Evolutionary conservation across 2,888 invertebrate genomes (phyloP).

Genomic region (Lordiphosa fenestrarum): DNA sequence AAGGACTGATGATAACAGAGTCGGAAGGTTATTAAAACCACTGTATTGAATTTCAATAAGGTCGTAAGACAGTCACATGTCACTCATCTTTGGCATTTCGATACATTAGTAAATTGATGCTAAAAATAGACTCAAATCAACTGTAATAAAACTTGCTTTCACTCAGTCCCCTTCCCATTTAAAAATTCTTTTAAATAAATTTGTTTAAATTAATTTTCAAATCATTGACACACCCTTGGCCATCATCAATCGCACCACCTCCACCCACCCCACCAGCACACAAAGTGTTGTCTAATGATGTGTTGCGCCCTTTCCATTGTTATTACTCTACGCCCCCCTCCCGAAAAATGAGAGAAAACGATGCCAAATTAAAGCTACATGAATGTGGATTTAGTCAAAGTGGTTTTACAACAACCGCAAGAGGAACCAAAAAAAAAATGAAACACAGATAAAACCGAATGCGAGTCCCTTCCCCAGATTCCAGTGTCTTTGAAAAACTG

Average conservation of each 20-base stretch:
- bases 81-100: no score
- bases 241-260: neutral
- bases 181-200: neutral
- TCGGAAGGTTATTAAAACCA: no score
- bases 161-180: no score
- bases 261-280: conserved; percentile 1
- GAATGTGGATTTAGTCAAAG: conserved; percentile 36
- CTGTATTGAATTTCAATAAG: no score
- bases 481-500: conserved; percentile 27
- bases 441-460: conserved; percentile 39
- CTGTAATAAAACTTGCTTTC: no score
- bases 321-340: conserved; percentile 5
- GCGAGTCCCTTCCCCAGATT: conserved; percentile 31
- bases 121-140: no score
- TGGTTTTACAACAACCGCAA: conserved; percentile 17
- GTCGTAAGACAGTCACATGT: no score
- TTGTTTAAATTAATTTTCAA: conserved; percentile 3
- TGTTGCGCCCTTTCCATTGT: conserved; percentile 45
- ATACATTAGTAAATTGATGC: no score
- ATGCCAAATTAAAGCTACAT: conserved; percentile 55
- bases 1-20: no score
- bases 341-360: conserved; percentile 36
- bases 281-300: conserved; percentile 60
- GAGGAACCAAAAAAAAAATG: no score
- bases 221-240: neutral